These are phyloP conservation scores for Caenorhabditis uteleia DNA, from an alignment of 2,888 invertebrate species.

Conservation along the genomic window DNA sequence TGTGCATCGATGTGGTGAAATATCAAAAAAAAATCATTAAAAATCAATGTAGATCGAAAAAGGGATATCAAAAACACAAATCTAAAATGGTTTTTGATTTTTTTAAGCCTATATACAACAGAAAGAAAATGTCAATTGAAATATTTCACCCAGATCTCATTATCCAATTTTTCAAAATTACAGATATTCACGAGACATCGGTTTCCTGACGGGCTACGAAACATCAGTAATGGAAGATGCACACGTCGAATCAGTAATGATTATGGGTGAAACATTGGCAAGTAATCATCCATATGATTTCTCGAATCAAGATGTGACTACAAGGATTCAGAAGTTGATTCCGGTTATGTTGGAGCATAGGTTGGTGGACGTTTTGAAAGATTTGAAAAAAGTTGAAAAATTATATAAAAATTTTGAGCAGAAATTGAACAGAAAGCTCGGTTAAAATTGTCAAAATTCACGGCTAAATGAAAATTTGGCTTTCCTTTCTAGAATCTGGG, in stretches of 20 bases:
- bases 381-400: not conserved
- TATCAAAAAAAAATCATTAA: no score
- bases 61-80: no score
- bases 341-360: conserved; percentile 89
- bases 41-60: no score
- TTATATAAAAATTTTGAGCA: not conserved
- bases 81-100: not conserved
- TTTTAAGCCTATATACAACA: not conserved
- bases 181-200: conserved; percentile 83
- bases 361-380: conserved; percentile 9
- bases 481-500: no score
- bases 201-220: conserved; percentile 96
- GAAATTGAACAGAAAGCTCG: not conserved
- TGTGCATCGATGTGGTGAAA: no score
- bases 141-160: not conserved
- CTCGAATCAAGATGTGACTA: conserved; percentile 82
- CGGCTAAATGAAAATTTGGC: no score
- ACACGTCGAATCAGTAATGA: conserved; percentile 94
- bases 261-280: conserved; percentile 92
- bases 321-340: conserved; percentile 82
- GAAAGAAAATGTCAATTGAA: not conserved
- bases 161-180: conserved; percentile 72
- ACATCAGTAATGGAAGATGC: conserved; percentile 93
- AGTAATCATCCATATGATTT: conserved; percentile 84
- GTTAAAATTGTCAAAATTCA: not conserved